A percentile compares a stretch with the other conserved stretches of the same genome.
Conservation (phyloP, 2,888 invertebrate species). For the Heliconius sara region DNA sequence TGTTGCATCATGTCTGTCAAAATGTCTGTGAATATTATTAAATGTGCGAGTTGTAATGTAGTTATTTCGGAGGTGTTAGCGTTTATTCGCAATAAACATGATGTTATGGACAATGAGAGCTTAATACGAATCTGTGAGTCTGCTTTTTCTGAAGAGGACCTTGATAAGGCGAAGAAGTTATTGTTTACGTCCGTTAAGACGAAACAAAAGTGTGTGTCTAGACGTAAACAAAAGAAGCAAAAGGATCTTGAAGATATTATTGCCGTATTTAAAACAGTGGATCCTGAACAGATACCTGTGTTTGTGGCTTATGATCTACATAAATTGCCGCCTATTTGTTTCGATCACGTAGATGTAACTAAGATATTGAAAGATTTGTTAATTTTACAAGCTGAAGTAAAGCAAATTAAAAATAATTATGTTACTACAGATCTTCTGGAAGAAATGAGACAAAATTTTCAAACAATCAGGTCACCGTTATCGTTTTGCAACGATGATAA, state of each 20-base stretch:
- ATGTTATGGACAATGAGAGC: not conserved
- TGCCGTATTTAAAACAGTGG: not conserved
- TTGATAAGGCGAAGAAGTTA: not conserved
- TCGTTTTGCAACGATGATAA: not conserved
- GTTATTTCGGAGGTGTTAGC: not conserved
- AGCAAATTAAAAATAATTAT: not conserved
- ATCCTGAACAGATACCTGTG: not conserved
- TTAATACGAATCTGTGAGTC: not conserved
- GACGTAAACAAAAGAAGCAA: conserved; percentile 1
- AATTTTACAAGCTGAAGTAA: not conserved
- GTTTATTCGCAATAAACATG: not conserved
- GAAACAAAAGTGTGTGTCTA: not conserved
- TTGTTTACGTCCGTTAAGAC: not conserved
- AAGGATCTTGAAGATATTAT: not conserved
- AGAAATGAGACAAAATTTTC: no score
- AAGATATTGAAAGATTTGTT: conserved; percentile 1
- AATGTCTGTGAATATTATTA: not conserved
- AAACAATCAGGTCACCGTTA: no score
- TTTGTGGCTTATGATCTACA: not conserved
- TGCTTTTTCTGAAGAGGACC: not conserved
- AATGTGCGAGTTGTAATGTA: not conserved
- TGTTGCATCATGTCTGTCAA: no score
- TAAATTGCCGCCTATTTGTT: not conserved
- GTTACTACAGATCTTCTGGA: no score
- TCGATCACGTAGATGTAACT: not conserved